Evolutionary conservation across 2,113 vertebrate genomes (phyloP), one percentile per base, ranked within the genome.

Genomic region (Silurus meridionalis): DNA sequence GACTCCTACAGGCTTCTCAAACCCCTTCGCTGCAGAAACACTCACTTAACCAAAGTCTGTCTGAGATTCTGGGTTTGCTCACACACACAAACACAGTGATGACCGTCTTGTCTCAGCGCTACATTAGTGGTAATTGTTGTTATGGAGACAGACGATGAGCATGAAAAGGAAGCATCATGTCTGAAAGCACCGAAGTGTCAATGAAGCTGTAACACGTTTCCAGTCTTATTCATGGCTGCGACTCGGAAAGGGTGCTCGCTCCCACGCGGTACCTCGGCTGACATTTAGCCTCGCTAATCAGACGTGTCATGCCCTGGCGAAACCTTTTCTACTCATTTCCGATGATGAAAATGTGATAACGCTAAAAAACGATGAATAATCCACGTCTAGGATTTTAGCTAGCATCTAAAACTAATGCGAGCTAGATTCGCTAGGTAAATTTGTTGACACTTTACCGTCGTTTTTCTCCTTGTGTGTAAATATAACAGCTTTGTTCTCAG

Each of bases 121-220:
- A 72, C 64, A 80, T 6, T 53, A 67, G 37, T 28, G 19, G 75
- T 75, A 69, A 63, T 80, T 83, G 82, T 86, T 89, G 85, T 84
- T 84, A 83, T 89, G 85, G 85, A 84, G 83, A 86, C 82, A 5
- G 60, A 64, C 9, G 52, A 84, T 77, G 80, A 67, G 61, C 46
- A 23, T 5, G 61, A 55, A 52, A 21, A 77, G 71, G n/a, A 77
- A 77, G 8, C 50, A 37, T 55, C n/a, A 55, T 80, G 78, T 80
- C 28, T 3, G 1, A 80, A 57, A 58, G 53, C 53, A 37, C 8
- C 17, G 77, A 60, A 55, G 77, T 80, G 77, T 55, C 25, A 80
- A 58, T 37, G 9, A 58, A 80, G 55, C 53, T 58, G 74, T 66
- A 72, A 53, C 60, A 79, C 28, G 52, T n/a, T 52, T 66, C 48